These are phyloP conservation scores for Agriopis leucophaearia DNA, from an alignment of 2,888 invertebrate genomes.

Conservation along the genomic window DNA sequence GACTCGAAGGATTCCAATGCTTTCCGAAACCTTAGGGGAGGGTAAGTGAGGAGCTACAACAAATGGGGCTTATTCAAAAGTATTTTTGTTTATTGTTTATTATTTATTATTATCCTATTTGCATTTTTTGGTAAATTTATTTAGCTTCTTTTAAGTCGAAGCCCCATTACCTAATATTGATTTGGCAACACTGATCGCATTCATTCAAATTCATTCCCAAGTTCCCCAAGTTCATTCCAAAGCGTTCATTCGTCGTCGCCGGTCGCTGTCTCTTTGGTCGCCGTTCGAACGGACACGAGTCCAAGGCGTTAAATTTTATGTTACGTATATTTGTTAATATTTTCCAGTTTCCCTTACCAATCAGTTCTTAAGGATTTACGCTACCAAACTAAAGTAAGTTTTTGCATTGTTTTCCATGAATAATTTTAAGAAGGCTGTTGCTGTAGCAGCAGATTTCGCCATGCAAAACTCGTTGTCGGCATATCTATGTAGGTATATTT, in stretches of 20 bases:
- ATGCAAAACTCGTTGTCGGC: constrained; percentile 2
- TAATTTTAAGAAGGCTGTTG: not conserved
- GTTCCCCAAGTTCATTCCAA: too few species aligned
- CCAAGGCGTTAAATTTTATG: constrained; percentile 12
- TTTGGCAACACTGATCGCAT: not conserved
- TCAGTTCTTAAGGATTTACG: not conserved
- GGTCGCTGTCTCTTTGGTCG: too few species aligned
- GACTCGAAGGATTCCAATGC: too few species aligned
- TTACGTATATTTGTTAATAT: constrained; percentile 1
- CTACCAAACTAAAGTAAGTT: constrained; percentile 2
- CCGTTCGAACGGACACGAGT: constrained; percentile 11
- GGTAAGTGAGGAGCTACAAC: too few species aligned
- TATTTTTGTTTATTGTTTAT: too few species aligned
- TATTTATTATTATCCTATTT: too few species aligned
- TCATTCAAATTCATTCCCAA: too few species aligned
- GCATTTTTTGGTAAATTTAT: too few species aligned
- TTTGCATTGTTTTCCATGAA: not conserved
- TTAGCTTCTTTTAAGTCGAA: too few species aligned
- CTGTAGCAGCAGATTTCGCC: not conserved
- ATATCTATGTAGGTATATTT: not conserved
- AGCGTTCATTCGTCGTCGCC: too few species aligned
- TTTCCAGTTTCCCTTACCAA: not conserved
- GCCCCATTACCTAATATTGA: not conserved
- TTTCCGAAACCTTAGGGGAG: too few species aligned
- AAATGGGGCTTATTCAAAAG: too few species aligned